Conservation (phyloP, 2,797 vertebrate species). For the Macropodus opercularis region DNA sequence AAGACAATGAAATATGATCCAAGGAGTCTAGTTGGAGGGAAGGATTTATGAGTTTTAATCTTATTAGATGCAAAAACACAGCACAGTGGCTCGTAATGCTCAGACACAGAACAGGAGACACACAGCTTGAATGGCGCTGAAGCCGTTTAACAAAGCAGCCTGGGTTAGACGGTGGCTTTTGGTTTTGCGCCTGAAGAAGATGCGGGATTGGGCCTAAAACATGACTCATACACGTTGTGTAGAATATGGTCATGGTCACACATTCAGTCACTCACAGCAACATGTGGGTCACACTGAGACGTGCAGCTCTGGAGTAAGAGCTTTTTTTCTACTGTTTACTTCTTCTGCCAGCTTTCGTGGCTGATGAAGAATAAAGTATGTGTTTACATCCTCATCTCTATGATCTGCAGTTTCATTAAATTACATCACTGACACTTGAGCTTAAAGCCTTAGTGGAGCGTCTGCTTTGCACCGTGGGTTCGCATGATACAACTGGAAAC, state of each 20-base stretch:
- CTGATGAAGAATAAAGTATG: neutral
- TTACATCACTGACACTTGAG: conserved; percentile 31
- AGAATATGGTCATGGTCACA: too few species aligned
- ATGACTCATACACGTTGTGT: too few species aligned
- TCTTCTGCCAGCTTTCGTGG: neutral
- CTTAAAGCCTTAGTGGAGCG: conserved; percentile 17
- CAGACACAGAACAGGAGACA: neutral
- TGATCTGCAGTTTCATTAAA: conserved; percentile 18
- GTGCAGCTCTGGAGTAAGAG: too few species aligned
- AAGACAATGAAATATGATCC: neutral
- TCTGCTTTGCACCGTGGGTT: neutral
- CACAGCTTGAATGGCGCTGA: too few species aligned
- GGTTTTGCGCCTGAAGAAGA: too few species aligned
- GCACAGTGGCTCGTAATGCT: neutral
- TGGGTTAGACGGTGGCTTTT: too few species aligned
- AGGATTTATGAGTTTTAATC: neutral
- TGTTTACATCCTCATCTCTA: neutral
- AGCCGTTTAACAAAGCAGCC: too few species aligned
- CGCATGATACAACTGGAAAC: neutral
- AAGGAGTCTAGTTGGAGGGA: neutral
- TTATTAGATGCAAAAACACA: neutral
- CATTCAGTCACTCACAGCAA: too few species aligned
- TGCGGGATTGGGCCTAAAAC: too few species aligned
- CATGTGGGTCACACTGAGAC: too few species aligned
- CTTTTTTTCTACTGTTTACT: neutral